phyloP scores from a whole-genome alignment of 2,113 vertebrate species.

The Sphaerodactylus townsendi region DNA sequence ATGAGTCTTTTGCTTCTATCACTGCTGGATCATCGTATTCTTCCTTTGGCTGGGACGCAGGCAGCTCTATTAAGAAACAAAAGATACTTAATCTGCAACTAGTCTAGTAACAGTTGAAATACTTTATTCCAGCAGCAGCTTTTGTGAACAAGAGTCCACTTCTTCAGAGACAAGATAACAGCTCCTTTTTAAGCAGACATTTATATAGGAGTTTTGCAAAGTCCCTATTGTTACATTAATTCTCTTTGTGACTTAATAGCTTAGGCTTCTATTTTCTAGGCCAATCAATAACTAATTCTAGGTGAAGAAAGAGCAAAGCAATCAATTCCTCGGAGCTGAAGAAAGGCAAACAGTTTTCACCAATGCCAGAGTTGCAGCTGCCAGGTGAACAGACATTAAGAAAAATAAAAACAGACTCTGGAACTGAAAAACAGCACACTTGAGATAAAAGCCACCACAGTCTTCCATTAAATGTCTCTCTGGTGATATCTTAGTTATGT shows the following conservation, averaged over 20 bases:
- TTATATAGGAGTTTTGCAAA: not conserved
- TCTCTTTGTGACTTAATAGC: not conserved
- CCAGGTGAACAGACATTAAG: not conserved
- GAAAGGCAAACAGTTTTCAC: not conserved
- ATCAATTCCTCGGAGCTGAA: not conserved
- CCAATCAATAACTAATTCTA: not conserved
- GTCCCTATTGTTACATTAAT: not conserved
- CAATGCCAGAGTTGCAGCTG: not conserved
- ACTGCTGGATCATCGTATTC: not conserved
- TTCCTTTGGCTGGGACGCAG: constrained; percentile 12
- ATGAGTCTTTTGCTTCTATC: not conserved
- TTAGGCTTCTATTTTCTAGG: not conserved
- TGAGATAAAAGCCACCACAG: not conserved
- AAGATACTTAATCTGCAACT: not conserved
- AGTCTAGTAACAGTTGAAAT: too few relatives aligned
- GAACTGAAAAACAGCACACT: not conserved
- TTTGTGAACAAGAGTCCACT: too few relatives aligned
- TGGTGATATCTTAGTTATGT: not conserved
- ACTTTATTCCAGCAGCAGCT: too few relatives aligned
- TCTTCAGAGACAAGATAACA: too few relatives aligned
- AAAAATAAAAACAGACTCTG: not conserved
- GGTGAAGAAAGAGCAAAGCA: not conserved
- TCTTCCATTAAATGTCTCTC: not conserved
- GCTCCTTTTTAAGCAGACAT: too few relatives aligned
- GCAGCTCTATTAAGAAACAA: constrained; percentile 44